phyloP scores from a whole-genome alignment of 2,888 invertebrate genomes.

The Volucella bombylans region DNA sequence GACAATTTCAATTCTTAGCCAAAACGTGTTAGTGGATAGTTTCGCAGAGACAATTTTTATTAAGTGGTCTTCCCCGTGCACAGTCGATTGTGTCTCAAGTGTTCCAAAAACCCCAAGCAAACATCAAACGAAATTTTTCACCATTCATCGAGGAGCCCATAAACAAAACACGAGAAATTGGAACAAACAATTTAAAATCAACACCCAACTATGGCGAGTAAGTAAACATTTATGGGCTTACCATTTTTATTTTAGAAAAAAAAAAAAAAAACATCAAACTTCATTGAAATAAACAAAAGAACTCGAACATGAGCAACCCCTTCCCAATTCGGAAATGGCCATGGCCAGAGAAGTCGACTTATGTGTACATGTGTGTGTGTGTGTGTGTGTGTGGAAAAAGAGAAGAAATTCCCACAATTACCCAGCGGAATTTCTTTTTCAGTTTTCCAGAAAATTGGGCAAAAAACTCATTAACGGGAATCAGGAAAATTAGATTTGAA shows the following conservation, averaged over 20 bases:
- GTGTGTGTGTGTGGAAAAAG: too few species aligned
- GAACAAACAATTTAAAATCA: constrained; percentile 51
- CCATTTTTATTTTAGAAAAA: neutral
- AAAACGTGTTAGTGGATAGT: constrained; percentile 11
- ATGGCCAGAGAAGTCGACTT: too few species aligned
- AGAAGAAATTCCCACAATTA: too few species aligned
- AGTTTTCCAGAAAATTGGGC: neutral
- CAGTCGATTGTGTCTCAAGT: constrained; percentile 59
- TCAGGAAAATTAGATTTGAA: neutral
- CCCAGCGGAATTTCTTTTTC: neutral
- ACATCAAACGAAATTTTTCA: constrained; percentile 33
- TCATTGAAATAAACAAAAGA: constrained; percentile 33
- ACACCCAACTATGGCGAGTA: constrained; percentile 68
- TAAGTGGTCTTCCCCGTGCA: constrained; percentile 22
- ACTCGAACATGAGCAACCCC: neutral
- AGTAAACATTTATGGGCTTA: constrained; percentile 54
- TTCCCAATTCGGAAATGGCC: neutral
- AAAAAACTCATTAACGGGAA: neutral
- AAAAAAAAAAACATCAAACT: neutral
- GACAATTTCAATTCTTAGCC: neutral
- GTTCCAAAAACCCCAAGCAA: constrained; percentile 10
- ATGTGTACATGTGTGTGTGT: too few species aligned
- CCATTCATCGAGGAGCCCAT: constrained; percentile 35
- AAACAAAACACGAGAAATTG: constrained; percentile 39
- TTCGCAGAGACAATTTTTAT: neutral